Evolutionary conservation across 2,113 vertebrate species (phyloP).

Genomic region (Canis aureus): DNA sequence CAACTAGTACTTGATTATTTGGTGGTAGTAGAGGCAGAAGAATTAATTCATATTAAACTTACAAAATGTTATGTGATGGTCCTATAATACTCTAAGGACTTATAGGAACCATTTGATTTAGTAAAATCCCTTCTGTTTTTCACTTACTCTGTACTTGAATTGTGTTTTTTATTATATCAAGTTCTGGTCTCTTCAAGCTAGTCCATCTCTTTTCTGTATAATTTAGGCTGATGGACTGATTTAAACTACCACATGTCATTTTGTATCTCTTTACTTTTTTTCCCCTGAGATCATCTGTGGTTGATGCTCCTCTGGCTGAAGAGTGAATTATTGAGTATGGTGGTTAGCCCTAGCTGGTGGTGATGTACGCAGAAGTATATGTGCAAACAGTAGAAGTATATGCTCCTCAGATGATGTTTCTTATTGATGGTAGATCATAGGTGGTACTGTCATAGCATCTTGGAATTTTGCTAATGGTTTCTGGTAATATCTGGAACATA

Average conservation of each 20-base stretch:
- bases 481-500: background rate
- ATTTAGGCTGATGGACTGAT: background rate
- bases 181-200: background rate
- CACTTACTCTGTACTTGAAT: background rate
- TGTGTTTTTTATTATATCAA: background rate
- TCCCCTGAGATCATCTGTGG: slow-evolving; percentile 1
- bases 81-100: slow-evolving; percentile 9
- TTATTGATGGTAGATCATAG: background rate
- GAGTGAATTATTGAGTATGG: slow-evolving; percentile 18
- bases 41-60: slow-evolving; percentile 48
- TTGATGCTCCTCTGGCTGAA: background rate
- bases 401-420: background rate
- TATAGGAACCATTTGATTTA: background rate
- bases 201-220: slow-evolving; percentile 10
- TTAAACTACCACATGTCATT: background rate
- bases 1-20: slow-evolving; percentile 34
- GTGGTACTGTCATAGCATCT: background rate
- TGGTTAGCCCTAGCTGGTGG: background rate
- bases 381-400: background rate
- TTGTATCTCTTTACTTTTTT: slow-evolving; percentile 7
- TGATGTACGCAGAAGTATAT: background rate
- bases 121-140: background rate
- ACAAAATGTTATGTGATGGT: background rate
- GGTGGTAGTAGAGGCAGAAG: background rate
- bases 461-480: background rate